Evolutionary conservation across 2,888 invertebrate species (phyloP).

Genomic region (Cloeon dipterum): DNA sequence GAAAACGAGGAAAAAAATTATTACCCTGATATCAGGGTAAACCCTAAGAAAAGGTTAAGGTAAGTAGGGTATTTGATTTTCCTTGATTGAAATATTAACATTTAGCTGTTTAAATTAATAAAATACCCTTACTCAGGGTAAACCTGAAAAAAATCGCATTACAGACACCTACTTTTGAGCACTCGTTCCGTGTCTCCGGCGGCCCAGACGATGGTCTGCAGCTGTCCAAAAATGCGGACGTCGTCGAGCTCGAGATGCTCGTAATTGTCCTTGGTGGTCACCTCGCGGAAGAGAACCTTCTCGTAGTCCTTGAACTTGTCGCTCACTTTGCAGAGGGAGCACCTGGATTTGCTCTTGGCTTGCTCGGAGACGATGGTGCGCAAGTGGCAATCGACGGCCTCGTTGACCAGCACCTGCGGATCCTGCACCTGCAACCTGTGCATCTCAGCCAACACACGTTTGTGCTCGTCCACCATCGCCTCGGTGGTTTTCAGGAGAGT

Average conservation of each 20-base stretch:
- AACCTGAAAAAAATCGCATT: neutral
- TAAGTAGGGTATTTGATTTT: neutral
- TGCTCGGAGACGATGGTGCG: constrained; percentile 13
- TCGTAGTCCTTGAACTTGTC: constrained; percentile 21
- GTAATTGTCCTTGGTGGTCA: constrained; percentile 16
- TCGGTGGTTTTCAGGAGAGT: neutral
- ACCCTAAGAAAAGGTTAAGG: constrained; percentile 3
- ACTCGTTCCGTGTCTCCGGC: constrained; percentile 31
- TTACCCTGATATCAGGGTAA: constrained; percentile 4
- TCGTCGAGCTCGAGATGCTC: constrained; percentile 16
- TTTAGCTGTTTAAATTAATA: neutral
- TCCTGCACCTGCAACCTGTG: neutral
- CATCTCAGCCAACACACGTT: neutral
- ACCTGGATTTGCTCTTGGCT: constrained; percentile 20
- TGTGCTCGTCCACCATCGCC: neutral
- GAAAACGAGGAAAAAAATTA: constrained; percentile 9
- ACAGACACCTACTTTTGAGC: constrained; percentile 22
- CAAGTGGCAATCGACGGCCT: constrained; percentile 32
- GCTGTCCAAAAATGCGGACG: constrained; percentile 12
- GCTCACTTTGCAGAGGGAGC: constrained; percentile 22
- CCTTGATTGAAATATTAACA: neutral
- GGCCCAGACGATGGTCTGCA: constrained; percentile 34
- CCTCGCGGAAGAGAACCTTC: constrained; percentile 25
- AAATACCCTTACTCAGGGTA: neutral
- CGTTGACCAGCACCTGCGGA: constrained; percentile 16